Conservation (phyloP, 1,140 invertebrate genomes). For the Dryas iulia region DNA sequence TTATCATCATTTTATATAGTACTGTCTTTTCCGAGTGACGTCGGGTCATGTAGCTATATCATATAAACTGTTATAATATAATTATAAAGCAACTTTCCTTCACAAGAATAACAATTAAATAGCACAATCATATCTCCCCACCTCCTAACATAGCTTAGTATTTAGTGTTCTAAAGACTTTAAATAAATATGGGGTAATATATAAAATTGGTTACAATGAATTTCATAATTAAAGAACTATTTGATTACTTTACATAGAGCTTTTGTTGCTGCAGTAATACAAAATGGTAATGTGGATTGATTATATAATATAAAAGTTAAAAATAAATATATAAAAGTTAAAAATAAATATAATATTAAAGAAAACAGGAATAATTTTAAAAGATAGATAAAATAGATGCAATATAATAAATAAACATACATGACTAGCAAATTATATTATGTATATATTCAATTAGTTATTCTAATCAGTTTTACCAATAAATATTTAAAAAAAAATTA, state of each 20-base stretch:
- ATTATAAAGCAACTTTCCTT: slow-evolving; percentile 49
- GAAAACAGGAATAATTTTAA: too few species aligned
- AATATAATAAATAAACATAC: too few species aligned
- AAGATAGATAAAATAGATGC: too few species aligned
- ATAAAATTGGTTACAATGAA: not conserved
- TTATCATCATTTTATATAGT: not conserved
- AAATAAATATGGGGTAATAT: not conserved
- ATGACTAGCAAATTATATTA: too few species aligned
- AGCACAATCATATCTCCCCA: slow-evolving; percentile 62
- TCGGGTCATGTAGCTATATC: not conserved
- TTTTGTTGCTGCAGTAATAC: not conserved
- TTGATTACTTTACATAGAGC: not conserved
- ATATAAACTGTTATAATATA: too few species aligned
- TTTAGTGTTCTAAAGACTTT: not conserved
- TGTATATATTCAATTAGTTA: too few species aligned
- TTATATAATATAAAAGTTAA: not conserved
- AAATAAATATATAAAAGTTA: not conserved
- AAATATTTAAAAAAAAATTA: too few species aligned
- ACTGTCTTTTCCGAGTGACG: not conserved
- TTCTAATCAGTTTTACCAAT: too few species aligned
- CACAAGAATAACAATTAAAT: slow-evolving; percentile 44
- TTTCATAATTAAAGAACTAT: not conserved
- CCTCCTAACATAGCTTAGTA: slow-evolving; percentile 57
- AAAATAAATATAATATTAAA: not conserved
- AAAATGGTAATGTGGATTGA: not conserved